phyloP scores from a whole-genome alignment of 2,113 vertebrate species.

The Sebastes schlegelii region DNA sequence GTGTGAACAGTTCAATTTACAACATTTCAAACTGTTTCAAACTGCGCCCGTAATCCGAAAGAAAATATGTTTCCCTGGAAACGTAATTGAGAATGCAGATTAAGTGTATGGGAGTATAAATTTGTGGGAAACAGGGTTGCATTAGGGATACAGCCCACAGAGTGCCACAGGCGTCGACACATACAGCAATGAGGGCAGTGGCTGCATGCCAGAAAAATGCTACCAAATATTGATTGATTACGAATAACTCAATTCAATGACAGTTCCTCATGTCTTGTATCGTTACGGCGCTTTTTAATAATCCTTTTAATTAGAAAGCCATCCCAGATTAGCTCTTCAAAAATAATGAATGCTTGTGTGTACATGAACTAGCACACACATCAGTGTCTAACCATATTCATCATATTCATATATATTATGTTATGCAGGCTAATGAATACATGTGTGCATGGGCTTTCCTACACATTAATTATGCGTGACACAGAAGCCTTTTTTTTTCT shows the following conservation, averaged over 20 bases:
- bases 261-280: conserved; percentile 24
- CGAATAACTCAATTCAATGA: conserved; percentile 44
- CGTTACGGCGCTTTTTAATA: conserved; percentile 38
- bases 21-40: too few relatives aligned
- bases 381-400: conserved; percentile 9
- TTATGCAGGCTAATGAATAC: neutral
- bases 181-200: conserved; percentile 15
- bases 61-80: too few relatives aligned
- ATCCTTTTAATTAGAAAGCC: conserved; percentile 51
- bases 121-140: too few relatives aligned
- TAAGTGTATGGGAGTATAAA: too few relatives aligned
- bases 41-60: too few relatives aligned
- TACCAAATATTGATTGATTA: conserved; percentile 44
- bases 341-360: conserved; percentile 28
- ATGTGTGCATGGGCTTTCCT: neutral
- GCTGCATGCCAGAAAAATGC: conserved; percentile 30
- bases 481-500: neutral
- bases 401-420: neutral
- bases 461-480: neutral
- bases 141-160: too few relatives aligned
- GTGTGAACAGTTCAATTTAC: too few relatives aligned
- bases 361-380: conserved; percentile 9
- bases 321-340: conserved; percentile 33
- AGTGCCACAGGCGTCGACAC: neutral
- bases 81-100: too few relatives aligned